phyloP scores from a whole-genome alignment of 2,113 vertebrate species.

The Marcusenius ussheri region DNA sequence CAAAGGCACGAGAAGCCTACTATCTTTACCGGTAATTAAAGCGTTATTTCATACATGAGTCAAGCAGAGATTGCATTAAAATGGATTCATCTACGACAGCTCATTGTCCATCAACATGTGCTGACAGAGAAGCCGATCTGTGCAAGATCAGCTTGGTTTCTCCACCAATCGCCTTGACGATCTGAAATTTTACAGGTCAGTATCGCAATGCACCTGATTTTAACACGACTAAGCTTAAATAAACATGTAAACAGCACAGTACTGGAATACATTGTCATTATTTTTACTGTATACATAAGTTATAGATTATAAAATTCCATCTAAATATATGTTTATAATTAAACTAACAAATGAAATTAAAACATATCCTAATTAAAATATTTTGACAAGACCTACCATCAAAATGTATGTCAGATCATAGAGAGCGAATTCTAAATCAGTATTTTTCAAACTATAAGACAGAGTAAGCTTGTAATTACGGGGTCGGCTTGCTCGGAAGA shows the following conservation, averaged over 20 bases:
- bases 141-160: background rate
- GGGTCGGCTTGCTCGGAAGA: background rate
- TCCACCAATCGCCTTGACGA: background rate
- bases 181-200: background rate
- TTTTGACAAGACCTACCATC: background rate
- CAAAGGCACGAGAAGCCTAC: slow-evolving; percentile 5
- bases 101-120: background rate
- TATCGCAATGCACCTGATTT: background rate
- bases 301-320: background rate
- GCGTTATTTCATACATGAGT: slow-evolving; percentile 9
- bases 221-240: background rate
- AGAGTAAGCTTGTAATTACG: background rate
- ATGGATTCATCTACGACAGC: slow-evolving; percentile 8
- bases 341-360: background rate
- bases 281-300: background rate
- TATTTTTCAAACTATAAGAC: background rate
- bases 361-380: background rate
- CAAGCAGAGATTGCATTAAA: slow-evolving; percentile 8
- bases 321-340: background rate
- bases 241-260: background rate
- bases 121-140: slow-evolving; percentile 18
- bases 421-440: background rate
- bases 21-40: slow-evolving; percentile 15
- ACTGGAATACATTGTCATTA: background rate
- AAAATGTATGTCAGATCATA: background rate